Evolutionary conservation across 2,888 invertebrate genomes (phyloP).

Genomic region (Coelinius sp.): DNA sequence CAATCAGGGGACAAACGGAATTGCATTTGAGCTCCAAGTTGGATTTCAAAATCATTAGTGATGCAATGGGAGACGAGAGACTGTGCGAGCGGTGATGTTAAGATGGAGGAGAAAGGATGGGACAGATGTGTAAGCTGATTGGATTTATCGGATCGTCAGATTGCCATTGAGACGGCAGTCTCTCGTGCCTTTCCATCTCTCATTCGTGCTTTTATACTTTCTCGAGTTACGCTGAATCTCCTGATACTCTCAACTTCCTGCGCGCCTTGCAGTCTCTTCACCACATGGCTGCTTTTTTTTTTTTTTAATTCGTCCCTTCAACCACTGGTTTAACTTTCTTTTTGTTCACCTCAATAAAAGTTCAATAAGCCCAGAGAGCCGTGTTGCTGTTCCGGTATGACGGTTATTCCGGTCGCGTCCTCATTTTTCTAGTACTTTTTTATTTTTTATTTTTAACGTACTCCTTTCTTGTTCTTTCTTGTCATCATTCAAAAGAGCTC

Average conservation of each 20-base stretch:
- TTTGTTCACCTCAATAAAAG: slow-evolving; percentile 50
- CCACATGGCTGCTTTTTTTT: background rate
- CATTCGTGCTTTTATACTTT: slow-evolving; percentile 16
- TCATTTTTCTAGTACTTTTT: slow-evolving; percentile 33
- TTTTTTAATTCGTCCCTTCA: slow-evolving; percentile 8
- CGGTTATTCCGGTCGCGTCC: slow-evolving; percentile 30
- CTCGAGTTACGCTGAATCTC: slow-evolving; percentile 4
- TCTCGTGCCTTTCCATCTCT: slow-evolving; percentile 38
- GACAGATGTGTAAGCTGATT: slow-evolving; percentile 65
- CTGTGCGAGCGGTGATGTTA: slow-evolving; percentile 48
- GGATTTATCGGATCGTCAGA: slow-evolving; percentile 56
- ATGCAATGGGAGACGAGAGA: background rate
- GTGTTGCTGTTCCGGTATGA: slow-evolving; percentile 29
- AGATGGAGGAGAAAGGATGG: slow-evolving; percentile 59
- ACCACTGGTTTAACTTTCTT: slow-evolving; percentile 9
- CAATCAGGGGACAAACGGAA: slow-evolving; percentile 37
- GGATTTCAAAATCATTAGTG: slow-evolving; percentile 37
- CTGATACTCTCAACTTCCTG: slow-evolving; percentile 32
- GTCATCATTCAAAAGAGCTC: slow-evolving; percentile 45
- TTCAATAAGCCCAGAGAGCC: slow-evolving; percentile 53
- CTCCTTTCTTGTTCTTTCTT: slow-evolving; percentile 22
- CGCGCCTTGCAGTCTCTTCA: background rate
- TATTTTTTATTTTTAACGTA: slow-evolving; percentile 4
- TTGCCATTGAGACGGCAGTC: slow-evolving; percentile 28
- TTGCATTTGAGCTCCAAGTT: slow-evolving; percentile 25